Evolutionary conservation across 2,888 invertebrate genomes (phyloP).

Genomic region (Leucania comma): DNA sequence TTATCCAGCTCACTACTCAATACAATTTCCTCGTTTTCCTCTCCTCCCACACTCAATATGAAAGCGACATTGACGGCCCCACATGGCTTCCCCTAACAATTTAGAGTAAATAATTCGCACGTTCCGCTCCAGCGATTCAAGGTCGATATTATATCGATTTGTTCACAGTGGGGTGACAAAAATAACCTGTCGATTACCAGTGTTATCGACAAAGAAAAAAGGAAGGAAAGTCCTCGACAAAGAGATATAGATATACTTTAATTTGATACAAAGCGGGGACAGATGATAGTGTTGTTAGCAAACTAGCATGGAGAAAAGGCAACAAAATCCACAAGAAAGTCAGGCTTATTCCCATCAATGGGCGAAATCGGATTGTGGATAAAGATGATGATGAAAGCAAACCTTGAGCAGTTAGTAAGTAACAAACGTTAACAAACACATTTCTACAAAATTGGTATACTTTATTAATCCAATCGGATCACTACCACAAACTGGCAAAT

Average conservation of each 20-base stretch:
- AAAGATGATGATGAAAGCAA: no score
- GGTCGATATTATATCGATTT: conserved; percentile 83
- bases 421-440: no score
- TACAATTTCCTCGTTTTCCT: conserved; percentile 19
- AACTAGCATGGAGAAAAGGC: background rate
- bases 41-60: conserved; percentile 41
- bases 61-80: conserved; percentile 55
- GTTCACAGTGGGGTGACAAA: conserved; percentile 70
- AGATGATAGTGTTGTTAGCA: background rate
- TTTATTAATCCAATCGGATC: background rate
- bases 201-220: no score
- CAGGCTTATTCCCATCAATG: no score
- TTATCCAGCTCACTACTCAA: background rate
- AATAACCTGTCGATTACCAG: conserved; percentile 38
- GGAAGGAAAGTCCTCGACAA: background rate
- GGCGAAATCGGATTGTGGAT: no score
- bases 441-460: background rate
- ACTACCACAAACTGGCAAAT: conserved; percentile 1
- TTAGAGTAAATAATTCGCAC: conserved; percentile 78
- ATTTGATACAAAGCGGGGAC: background rate
- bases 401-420: no score
- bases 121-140: conserved; percentile 81
- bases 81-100: conserved; percentile 64
- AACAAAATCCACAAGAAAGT: no score
- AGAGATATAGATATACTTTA: background rate